Percentiles rank a stretch among this genome's conserved stretches.
Evolutionary conservation across 2,797 vertebrate species (phyloP).

Genomic region (Hipposideros larvatus): DNA sequence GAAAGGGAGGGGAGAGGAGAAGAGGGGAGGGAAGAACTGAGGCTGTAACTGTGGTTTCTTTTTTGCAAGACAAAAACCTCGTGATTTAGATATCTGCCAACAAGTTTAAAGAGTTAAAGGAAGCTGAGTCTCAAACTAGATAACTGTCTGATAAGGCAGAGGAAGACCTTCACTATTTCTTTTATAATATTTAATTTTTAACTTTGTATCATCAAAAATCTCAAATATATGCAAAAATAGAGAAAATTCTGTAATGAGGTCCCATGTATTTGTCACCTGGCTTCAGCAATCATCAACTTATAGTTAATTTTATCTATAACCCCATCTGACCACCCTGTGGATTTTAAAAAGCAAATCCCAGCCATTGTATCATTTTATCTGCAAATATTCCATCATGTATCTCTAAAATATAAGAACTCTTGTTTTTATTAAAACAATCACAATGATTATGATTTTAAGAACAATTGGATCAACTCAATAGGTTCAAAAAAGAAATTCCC

Average conservation of each 20-base stretch:
- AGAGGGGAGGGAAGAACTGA: no score
- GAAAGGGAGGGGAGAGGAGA: no score
- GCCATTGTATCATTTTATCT: background rate
- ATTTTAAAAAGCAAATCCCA: background rate
- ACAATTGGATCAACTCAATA: background rate
- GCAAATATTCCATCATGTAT: background rate
- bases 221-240: background rate
- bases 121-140: constrained; percentile 62
- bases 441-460: background rate
- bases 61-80: constrained; percentile 39
- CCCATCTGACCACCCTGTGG: background rate
- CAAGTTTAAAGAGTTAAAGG: constrained; percentile 38
- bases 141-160: background rate
- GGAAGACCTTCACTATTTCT: background rate
- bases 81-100: constrained; percentile 31
- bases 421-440: background rate
- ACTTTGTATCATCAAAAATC: constrained; percentile 30
- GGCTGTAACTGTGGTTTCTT: constrained; percentile 34
- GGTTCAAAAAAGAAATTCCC: background rate
- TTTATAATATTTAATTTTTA: background rate
- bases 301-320: background rate
- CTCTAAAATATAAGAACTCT: constrained; percentile 39
- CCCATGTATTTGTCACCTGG: background rate
- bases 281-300: background rate
- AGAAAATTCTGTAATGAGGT: background rate